phyloP scores from a whole-genome alignment of 2,113 vertebrate species.

The Sphaerodactylus townsendi region DNA sequence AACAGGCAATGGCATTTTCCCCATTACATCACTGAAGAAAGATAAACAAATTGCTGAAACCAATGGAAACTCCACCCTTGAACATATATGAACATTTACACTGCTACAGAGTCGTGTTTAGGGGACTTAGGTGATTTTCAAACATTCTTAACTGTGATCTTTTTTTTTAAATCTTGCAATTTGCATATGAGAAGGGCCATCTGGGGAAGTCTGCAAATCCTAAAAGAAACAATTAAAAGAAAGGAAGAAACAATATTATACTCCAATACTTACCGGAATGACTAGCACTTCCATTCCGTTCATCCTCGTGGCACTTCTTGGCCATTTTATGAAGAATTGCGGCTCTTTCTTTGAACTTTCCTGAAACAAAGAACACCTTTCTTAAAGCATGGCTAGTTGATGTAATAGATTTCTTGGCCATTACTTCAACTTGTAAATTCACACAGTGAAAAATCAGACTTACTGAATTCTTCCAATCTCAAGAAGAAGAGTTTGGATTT shows the following conservation, averaged over 20 bases:
- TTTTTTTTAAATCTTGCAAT: not conserved
- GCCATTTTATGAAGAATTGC: conserved; percentile 98
- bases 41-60: too few species aligned
- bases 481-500: too few species aligned
- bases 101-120: not conserved
- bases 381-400: conserved; percentile 36
- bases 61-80: not conserved
- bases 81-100: not conserved
- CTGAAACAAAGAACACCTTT: conserved; percentile 71
- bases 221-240: not conserved
- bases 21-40: not conserved
- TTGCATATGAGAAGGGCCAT: not conserved
- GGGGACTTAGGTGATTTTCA: too few species aligned
- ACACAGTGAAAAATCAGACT: not conserved
- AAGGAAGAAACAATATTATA: not conserved
- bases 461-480: not conserved
- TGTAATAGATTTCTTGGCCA: not conserved
- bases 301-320: conserved; percentile 96
- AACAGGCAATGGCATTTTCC: not conserved
- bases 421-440: conserved; percentile 8
- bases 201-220: not conserved
- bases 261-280: conserved; percentile 79
- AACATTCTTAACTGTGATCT: not conserved
- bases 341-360: conserved; percentile 95
- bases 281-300: conserved; percentile 88